These are phyloP conservation scores for Pollenia griseotomentosa DNA, from an alignment of 2,888 invertebrate species.

Conservation along the genomic window DNA sequence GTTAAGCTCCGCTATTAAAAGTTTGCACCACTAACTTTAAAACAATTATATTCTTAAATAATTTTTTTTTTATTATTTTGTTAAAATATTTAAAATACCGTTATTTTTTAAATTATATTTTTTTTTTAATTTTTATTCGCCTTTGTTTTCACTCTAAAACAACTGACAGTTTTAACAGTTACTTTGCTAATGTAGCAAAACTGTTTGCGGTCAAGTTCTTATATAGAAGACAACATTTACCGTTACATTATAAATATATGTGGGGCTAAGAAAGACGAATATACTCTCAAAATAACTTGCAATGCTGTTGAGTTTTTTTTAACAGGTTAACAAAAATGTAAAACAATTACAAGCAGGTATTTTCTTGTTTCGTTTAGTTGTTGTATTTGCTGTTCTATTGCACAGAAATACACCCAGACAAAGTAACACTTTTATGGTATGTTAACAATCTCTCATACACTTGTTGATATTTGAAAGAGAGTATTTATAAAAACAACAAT, in stretches of 20 bases:
- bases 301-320: not conserved
- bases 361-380: conserved; percentile 48
- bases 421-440: not conserved
- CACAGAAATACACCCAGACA: not conserved
- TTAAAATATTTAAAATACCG: not conserved
- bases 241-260: conserved; percentile 41
- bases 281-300: not conserved
- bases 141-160: conserved; percentile 2
- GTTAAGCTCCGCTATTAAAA: not conserved
- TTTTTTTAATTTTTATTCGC: conserved; percentile 4
- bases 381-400: conserved; percentile 26
- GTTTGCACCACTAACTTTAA: not conserved
- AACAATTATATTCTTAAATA: not conserved
- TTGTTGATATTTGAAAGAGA: conserved; percentile 47
- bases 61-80: not conserved
- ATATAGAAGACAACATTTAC: conserved; percentile 49
- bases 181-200: conserved; percentile 56
- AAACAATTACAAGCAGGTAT: conserved; percentile 37
- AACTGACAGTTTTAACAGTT: conserved; percentile 60
- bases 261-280: not conserved
- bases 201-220: conserved; percentile 48
- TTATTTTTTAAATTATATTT: not conserved
- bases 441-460: conserved; percentile 19
- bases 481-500: too few relatives aligned
- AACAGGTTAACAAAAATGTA: conserved; percentile 44